phyloP scores from a whole-genome alignment of 2,797 vertebrate species.

The Antrozous pallidus region DNA sequence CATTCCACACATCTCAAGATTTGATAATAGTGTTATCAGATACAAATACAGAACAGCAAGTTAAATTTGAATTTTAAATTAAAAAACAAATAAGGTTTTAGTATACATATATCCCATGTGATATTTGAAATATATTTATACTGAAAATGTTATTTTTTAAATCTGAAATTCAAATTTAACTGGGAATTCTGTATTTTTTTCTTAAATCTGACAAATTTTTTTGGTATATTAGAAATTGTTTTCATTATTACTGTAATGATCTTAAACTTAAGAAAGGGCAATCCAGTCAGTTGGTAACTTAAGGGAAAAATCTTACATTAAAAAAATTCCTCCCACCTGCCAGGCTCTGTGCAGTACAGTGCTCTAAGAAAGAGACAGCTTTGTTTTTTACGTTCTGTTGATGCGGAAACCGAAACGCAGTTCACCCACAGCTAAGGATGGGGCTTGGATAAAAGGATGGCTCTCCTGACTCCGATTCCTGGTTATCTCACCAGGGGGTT shows the following conservation, averaged over 20 bases:
- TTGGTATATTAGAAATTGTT: neutral
- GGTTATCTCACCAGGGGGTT: neutral
- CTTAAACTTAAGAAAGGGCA: neutral
- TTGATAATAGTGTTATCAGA: neutral
- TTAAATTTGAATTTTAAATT: constrained; percentile 4
- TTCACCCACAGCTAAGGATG: neutral
- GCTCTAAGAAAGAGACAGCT: neutral
- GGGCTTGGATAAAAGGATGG: too few species aligned
- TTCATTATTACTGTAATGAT: neutral
- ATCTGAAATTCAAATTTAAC: neutral
- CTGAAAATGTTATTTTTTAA: neutral
- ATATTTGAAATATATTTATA: neutral
- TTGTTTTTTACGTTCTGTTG: neutral
- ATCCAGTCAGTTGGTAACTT: neutral
- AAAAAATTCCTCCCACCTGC: too few species aligned
- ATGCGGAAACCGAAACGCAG: neutral
- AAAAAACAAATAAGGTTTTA: neutral
- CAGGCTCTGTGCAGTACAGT: accelerated
- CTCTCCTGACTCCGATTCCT: neutral
- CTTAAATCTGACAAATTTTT: neutral
- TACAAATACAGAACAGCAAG: neutral
- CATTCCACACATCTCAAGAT: neutral
- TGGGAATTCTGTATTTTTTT: neutral
- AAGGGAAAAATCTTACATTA: neutral
- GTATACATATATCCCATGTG: neutral